These are phyloP conservation scores for Nasonia vitripennis DNA, from an alignment of 1,140 invertebrate genomes.

Conservation along the genomic window DNA sequence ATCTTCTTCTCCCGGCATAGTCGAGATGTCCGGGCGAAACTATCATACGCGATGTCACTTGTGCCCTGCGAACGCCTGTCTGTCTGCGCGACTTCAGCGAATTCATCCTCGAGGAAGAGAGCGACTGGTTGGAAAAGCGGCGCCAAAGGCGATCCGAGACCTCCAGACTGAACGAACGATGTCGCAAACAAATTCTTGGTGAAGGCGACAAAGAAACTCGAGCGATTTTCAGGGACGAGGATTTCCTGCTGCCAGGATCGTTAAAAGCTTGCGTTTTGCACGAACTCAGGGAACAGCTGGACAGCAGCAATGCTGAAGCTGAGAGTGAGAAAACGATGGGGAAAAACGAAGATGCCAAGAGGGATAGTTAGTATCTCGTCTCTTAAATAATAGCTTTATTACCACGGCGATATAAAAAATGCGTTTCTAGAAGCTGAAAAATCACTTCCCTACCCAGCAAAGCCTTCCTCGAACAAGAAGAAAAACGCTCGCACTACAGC, in stretches of 20 bases:
- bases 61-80: slow-evolving; percentile 71
- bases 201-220: background rate
- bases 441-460: too few species aligned
- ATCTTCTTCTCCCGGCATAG: background rate
- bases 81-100: slow-evolving; percentile 76
- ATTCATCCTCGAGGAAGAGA: slow-evolving; percentile 74
- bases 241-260: slow-evolving; percentile 32
- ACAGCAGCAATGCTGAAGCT: slow-evolving; percentile 21
- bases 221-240: slow-evolving; percentile 40
- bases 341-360: background rate
- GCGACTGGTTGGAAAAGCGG: slow-evolving; percentile 73
- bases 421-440: too few species aligned
- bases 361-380: too few species aligned
- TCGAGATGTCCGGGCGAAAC: background rate
- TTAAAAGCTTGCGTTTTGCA: slow-evolving; percentile 3
- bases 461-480: too few species aligned
- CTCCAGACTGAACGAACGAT: background rate
- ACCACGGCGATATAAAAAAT: too few species aligned
- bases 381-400: too few species aligned
- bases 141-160: slow-evolving; percentile 55
- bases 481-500: background rate
- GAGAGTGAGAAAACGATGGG: background rate
- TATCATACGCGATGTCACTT: slow-evolving; percentile 11
- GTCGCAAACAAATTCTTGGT: background rate
- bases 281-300: background rate